A percentile compares a stretch with the other conserved stretches of the same genome.
Conservation (phyloP, 1,140 invertebrate genomes). For the Samia ricini region DNA sequence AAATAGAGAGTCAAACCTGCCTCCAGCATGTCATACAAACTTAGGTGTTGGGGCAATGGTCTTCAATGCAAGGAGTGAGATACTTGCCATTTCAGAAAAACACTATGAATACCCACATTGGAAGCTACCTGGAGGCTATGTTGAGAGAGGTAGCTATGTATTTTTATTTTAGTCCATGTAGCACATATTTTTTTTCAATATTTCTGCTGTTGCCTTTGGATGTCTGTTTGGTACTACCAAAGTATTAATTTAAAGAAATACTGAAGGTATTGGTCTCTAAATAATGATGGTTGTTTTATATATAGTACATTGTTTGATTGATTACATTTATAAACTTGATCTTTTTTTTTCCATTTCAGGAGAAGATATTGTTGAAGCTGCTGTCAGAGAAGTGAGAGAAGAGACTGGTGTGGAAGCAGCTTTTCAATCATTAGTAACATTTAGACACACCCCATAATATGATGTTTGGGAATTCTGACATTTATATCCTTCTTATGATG, state of each 20-base stretch:
- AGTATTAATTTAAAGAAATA: too few species aligned
- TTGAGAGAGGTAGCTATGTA: constrained; percentile 84
- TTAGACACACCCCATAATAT: constrained; percentile 86
- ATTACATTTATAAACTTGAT: too few species aligned
- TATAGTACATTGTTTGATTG: not conserved
- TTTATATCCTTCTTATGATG: constrained; percentile 88
- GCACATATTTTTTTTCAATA: not conserved
- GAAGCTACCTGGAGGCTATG: constrained; percentile 96
- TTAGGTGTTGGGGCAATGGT: constrained; percentile 93
- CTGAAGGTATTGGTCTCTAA: too few species aligned
- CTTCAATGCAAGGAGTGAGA: constrained; percentile 84
- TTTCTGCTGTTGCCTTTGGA: not conserved
- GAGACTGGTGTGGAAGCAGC: constrained; percentile 90
- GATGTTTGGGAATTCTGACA: constrained; percentile 89
- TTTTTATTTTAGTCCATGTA: too few species aligned
- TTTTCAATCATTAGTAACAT: constrained; percentile 86
- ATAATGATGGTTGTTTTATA: not conserved
- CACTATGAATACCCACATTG: constrained; percentile 83
- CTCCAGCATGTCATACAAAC: constrained; percentile 90
- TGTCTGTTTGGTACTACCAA: too few species aligned
- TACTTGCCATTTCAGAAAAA: constrained; percentile 90
- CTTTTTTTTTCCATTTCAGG: constrained; percentile 70
- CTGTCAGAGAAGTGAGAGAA: constrained; percentile 91
- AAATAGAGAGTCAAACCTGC: constrained; percentile 80
- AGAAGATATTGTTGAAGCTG: constrained; percentile 89